Base-by-base conservation (phyloP, 2,797 vertebrate genomes). In the Mormyrops attenuatus region DNA sequence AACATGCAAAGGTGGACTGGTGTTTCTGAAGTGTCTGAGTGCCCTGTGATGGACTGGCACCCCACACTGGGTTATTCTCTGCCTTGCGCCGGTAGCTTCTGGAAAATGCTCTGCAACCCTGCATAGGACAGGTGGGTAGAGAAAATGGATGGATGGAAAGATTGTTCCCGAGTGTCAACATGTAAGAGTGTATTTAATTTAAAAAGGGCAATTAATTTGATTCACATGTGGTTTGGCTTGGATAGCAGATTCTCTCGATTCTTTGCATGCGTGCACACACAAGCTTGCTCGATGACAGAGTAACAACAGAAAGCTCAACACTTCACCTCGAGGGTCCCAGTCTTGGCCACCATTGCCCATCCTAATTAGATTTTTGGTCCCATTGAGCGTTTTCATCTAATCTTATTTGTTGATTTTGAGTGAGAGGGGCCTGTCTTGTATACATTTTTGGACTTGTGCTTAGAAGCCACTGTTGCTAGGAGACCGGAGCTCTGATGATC, bases 401-500 rank as follows among this genome's bases (percentile, higher is more conserved):
- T 63, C 2, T 22, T 60, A 84, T 85, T 66, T 85, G 55, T 57
- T 49, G 41, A 89, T 90, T 91, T 73, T 89, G 49, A 73, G 55
- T 52, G 77, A 89, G 77, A 87, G 53, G 77, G 80, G 73, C 86
- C 30, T 11, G 80, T 80, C 89, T 87, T 88, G 77, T 88, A 82
- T 90, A 86, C 82, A 69, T 89, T 89, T 89, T 89, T 89, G 89
- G 82, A 63, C 57, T 86, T 20, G 69, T 91, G 89, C 88, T 89
- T 90, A 89, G 63, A 91, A 73, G 34, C 15, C 38, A 89, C 69
- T 89, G 90, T 92, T 92, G 91, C 93, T 92, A 92, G 87, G 91
- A 89, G 90, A 92, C 91, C 11, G 77, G 90, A 89, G 90, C 92
- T 3, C 88, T 89, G 91, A 80, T 92, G 88, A 94, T 89, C 88